Base-by-base conservation (phyloP, 2,113 vertebrate genomes). In the Nerophis ophidion region DNA sequence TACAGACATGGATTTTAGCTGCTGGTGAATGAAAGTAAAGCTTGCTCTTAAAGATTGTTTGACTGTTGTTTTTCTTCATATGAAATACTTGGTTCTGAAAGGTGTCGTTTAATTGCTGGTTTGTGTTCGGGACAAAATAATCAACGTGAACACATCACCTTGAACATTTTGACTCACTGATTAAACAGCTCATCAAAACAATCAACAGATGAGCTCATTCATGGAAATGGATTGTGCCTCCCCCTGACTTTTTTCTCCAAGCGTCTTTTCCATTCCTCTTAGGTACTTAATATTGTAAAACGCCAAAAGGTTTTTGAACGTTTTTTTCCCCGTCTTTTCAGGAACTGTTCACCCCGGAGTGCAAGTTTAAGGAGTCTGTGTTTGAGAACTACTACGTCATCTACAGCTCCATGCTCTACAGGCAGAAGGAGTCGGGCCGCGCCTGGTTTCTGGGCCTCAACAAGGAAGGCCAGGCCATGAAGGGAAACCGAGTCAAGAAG, bases 321-420 rank as follows among this genome's bases (percentile, higher is more conserved):
- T 1, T 56, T 33, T 61, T 66, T 4, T 71, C 2, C 54, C 9
- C 47, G 19, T 69, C 34, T 68, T 68, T 19, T 63, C 86, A 98
- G 96, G 96, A 98, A 90, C 93, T 97, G 91, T 98, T 98, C 89
- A 98, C 96, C 55, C 91, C 94, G 1, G 96, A 98, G 88, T 98
- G 96, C 89, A 98, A 98, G 89, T 98, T 98, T 85, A 98, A 98
- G 88, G 96, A 98, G 87, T 98, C 96, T 6, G 96, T 98, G 87
- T 98, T 97, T 74, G 96, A 98, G 90, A 98, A 98, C 87, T 98
- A 98, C 89, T 98, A 98, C 71, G 95, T 98, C 85, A 96, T 98
- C 91, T 98, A 98, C 90, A 98, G 95, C 77, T 98, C 96, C 49
- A 97, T 97, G 95, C 91, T 98, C 61, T 98, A 98, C 86, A 92